These are phyloP conservation scores for Drosophila repleta DNA, from an alignment of 1,140 invertebrate genomes.

Conservation along the genomic window DNA sequence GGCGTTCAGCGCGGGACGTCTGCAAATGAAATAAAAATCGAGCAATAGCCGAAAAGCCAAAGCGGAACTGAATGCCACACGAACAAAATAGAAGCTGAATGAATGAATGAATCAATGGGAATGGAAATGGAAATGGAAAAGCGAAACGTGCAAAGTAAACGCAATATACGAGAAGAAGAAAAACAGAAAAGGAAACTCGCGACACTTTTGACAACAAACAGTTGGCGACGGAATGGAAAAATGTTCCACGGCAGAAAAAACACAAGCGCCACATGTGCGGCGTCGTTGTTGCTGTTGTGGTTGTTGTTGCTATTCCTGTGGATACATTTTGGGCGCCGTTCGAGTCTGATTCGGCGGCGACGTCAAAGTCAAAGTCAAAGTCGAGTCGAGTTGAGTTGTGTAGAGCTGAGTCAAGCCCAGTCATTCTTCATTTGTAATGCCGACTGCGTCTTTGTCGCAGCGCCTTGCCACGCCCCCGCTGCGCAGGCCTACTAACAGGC, in stretches of 20 bases:
- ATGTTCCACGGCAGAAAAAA: constrained; percentile 22
- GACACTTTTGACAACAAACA: constrained; percentile 71
- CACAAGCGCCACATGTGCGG: constrained; percentile 69
- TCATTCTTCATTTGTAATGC: constrained; percentile 61
- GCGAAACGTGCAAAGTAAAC: constrained; percentile 55
- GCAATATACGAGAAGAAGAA: constrained; percentile 36
- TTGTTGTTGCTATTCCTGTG: constrained; percentile 13
- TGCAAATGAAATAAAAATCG: constrained; percentile 67
- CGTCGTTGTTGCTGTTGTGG: constrained; percentile 11
- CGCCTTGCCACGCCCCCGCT: constrained; percentile 52
- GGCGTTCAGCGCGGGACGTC: constrained; percentile 37
- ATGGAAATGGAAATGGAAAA: constrained; percentile 44
- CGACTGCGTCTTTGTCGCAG: constrained; percentile 38
- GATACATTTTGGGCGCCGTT: constrained; percentile 60
- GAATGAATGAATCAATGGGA: constrained; percentile 52
- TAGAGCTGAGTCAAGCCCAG: constrained; percentile 32
- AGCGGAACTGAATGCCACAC: constrained; percentile 69
- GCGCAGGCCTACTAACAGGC: constrained; percentile 23
- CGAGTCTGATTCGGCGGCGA: constrained; percentile 42
- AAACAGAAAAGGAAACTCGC: constrained; percentile 34
- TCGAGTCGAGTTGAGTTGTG: constrained; percentile 18
- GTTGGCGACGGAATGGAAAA: constrained; percentile 35
- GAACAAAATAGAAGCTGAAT: constrained; percentile 43
- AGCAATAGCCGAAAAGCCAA: constrained; percentile 54
- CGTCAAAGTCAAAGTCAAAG: constrained; percentile 50